Conservation (phyloP, 1,140 invertebrate genomes). For the roundworm (Caenorhabditis elegans) region DNA sequence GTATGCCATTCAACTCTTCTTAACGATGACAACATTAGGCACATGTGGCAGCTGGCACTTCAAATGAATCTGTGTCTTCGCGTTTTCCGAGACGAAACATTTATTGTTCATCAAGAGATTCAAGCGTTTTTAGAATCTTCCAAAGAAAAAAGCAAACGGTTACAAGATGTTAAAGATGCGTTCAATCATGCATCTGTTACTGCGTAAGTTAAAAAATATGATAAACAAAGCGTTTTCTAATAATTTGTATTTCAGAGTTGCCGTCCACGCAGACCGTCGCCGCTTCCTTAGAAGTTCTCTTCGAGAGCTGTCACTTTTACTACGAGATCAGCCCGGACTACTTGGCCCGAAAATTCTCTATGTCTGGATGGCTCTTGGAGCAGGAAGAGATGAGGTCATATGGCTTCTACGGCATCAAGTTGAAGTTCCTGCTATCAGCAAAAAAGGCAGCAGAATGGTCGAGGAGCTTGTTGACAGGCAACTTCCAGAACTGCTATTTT, state of each 20-base stretch:
- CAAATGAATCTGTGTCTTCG: slow-evolving; percentile 90
- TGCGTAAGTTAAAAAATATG: too few relatives aligned
- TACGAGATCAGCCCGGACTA: slow-evolving; percentile 95
- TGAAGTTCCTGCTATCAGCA: background rate
- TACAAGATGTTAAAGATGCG: background rate
- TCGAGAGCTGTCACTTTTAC: slow-evolving; percentile 88
- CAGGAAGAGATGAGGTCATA: slow-evolving; percentile 87
- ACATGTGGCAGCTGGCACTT: slow-evolving; percentile 86
- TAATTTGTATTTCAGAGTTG: slow-evolving; percentile 32
- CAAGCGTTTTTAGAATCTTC: slow-evolving; percentile 13
- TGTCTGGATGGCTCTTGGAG: slow-evolving; percentile 91
- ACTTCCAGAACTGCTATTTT: slow-evolving; percentile 92
- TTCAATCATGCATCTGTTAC: background rate
- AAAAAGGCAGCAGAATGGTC: slow-evolving; percentile 68
- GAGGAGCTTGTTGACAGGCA: slow-evolving; percentile 73
- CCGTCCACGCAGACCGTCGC: slow-evolving; percentile 78
- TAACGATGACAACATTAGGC: slow-evolving; percentile 73
- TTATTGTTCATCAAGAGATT: slow-evolving; percentile 49
- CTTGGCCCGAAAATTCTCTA: slow-evolving; percentile 81
- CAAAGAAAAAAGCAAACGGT: background rate
- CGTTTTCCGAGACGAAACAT: slow-evolving; percentile 91
- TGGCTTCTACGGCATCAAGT: background rate
- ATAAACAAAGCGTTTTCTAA: background rate
- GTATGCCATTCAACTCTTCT: slow-evolving; percentile 84
- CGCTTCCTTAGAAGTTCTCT: slow-evolving; percentile 93